These are phyloP conservation scores for Phenganax subtilis DNA, from an alignment of 92 coral and sea anemone genomes.

Conservation along the genomic window DNA sequence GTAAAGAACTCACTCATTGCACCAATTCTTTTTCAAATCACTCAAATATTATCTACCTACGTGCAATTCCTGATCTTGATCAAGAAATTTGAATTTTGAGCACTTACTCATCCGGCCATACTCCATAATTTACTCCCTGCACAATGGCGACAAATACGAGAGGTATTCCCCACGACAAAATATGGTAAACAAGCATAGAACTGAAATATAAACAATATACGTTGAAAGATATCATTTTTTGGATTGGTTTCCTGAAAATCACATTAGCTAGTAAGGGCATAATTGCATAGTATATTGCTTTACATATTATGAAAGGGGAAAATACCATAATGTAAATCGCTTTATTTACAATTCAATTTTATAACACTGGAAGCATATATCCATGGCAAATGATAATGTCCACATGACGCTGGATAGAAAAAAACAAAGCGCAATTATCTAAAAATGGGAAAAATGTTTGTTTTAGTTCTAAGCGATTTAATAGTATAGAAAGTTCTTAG, in stretches of 20 bases:
- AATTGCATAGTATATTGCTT: too few species aligned
- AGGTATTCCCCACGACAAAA: constrained; percentile 28
- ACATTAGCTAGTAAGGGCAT: too few species aligned
- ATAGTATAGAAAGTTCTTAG: too few species aligned
- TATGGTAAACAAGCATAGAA: constrained; percentile 28
- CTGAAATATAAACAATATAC: not conserved
- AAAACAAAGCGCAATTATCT: constrained; percentile 78
- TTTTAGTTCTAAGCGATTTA: not conserved
- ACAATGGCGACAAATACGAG: not conserved
- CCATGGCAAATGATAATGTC: constrained; percentile 79
- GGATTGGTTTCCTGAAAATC: too few species aligned
- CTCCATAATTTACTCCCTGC: not conserved
- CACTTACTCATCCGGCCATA: not conserved
- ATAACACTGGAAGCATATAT: constrained; percentile 65
- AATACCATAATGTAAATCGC: too few species aligned
- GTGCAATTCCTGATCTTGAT: too few species aligned
- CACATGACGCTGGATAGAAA: constrained; percentile 74
- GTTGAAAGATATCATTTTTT: too few species aligned
- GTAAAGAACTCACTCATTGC: too few species aligned
- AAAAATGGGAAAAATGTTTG: not conserved
- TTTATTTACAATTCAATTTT: constrained; percentile 12
- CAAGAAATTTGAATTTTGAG: too few species aligned
- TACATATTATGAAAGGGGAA: too few species aligned
- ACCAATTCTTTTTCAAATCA: too few species aligned
- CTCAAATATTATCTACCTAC: too few species aligned